These are phyloP conservation scores for Troglohyphantes excavatus DNA, from an alignment of 2,888 invertebrate species.

Conservation along the genomic window DNA sequence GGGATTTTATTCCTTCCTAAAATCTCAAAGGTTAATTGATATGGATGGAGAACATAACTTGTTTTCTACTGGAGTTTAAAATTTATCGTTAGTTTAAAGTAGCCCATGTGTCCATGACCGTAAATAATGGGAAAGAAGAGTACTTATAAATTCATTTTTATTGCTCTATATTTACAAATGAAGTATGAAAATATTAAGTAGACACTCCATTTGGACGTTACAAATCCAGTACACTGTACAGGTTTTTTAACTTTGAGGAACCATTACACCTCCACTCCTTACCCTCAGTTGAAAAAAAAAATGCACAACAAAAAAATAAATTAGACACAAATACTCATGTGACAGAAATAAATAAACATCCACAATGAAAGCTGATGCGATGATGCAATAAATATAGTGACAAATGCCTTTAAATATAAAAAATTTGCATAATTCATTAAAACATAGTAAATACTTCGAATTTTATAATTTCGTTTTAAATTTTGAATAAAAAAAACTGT, in stretches of 20 bases:
- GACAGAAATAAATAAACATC: slow-evolving; percentile 51
- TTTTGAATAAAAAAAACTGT: not conserved
- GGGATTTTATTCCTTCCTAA: too few species aligned
- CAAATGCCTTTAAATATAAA: slow-evolving; percentile 54
- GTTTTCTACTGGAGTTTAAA: too few species aligned
- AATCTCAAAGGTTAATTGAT: too few species aligned
- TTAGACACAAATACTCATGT: slow-evolving; percentile 25
- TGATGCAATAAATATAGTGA: slow-evolving; percentile 72
- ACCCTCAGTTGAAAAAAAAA: slow-evolving; percentile 44
- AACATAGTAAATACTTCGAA: not conserved
- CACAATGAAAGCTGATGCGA: slow-evolving; percentile 50
- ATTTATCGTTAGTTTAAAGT: too few species aligned
- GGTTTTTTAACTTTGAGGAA: slow-evolving; percentile 38
- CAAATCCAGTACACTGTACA: slow-evolving; percentile 50
- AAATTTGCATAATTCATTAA: not conserved
- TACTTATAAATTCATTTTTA: slow-evolving; percentile 41
- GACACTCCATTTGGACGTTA: slow-evolving; percentile 22
- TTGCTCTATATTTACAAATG: slow-evolving; percentile 37
- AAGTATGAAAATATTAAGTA: slow-evolving; percentile 11
- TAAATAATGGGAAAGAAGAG: too few species aligned
- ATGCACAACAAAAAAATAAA: slow-evolving; percentile 55
- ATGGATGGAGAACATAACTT: too few species aligned
- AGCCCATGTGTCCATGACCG: too few species aligned
- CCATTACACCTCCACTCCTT: slow-evolving; percentile 64
- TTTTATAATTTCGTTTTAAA: not conserved